Conservation (phyloP, 1,140 invertebrate genomes). For the Carposina sasakii region DNA sequence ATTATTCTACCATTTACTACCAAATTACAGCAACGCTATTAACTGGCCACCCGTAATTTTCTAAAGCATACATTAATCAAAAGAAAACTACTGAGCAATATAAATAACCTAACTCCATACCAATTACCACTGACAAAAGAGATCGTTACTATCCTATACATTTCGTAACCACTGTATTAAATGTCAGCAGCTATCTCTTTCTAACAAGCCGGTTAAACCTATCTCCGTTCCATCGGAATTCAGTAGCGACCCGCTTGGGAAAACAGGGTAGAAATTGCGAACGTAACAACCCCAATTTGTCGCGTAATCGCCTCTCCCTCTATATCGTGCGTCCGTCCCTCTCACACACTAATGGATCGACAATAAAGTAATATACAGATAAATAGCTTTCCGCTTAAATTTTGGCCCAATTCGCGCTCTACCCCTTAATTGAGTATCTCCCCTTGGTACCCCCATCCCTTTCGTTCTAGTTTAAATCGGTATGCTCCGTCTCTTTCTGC, state of each 20-base stretch:
- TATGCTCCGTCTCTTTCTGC: conserved; percentile 28
- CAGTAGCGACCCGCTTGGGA: conserved; percentile 10
- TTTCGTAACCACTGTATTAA: conserved; percentile 30
- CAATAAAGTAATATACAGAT: conserved; percentile 70
- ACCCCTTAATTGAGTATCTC: conserved; percentile 63
- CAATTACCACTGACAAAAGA: conserved; percentile 48
- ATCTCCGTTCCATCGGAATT: neutral
- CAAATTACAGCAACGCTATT: too few species aligned
- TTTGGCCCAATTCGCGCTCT: conserved; percentile 60
- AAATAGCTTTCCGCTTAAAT: conserved; percentile 69
- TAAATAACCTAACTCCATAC: conserved; percentile 31
- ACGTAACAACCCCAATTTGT: conserved; percentile 61
- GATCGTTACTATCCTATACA: conserved; percentile 43
- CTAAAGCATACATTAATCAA: conserved; percentile 46
- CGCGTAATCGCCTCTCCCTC: conserved; percentile 41
- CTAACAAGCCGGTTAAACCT: conserved; percentile 12
- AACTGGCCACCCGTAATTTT: conserved; percentile 29
- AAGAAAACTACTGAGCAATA: conserved; percentile 24
- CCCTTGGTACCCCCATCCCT: conserved; percentile 35
- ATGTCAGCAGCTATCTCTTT: conserved; percentile 23
- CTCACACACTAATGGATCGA: conserved; percentile 57
- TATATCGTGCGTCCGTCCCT: conserved; percentile 32
- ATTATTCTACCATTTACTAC: too few species aligned
- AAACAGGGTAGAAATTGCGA: conserved; percentile 45
- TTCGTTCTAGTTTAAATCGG: conserved; percentile 22